phyloP scores from a whole-genome alignment of 2,888 invertebrate genomes.

The Dicyrtoma fusca region DNA sequence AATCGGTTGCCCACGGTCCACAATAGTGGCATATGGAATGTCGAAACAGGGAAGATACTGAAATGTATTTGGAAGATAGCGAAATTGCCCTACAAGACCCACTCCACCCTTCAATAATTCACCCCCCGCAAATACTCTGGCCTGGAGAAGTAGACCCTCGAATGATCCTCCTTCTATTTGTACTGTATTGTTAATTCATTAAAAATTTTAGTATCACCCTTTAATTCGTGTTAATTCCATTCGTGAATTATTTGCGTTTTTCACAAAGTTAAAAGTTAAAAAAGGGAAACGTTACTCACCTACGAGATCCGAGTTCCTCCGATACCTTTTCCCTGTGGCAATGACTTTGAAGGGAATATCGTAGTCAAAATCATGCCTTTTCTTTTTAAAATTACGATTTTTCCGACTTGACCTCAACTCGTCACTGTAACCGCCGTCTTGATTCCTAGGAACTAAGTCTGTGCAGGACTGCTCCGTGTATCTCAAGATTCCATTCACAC shows the following conservation, averaged over 20 bases:
- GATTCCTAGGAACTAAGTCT: conserved; percentile 49
- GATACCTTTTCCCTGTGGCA: conserved; percentile 48
- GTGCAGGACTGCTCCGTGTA: conserved; percentile 52
- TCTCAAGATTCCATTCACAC: conserved; percentile 7
- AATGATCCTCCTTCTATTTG: conserved; percentile 52
- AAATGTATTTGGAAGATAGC: conserved; percentile 44
- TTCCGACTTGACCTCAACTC: background rate
- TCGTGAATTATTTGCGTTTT: no score
- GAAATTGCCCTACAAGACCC: conserved; percentile 51
- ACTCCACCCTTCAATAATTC: conserved; percentile 42
- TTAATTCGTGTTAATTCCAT: no score
- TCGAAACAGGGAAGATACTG: conserved; percentile 50
- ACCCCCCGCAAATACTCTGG: conserved; percentile 41
- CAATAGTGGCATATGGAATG: conserved; percentile 47
- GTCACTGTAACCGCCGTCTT: conserved; percentile 25
- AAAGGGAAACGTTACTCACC: conserved; percentile 45
- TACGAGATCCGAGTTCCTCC: conserved; percentile 46
- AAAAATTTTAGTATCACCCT: no score
- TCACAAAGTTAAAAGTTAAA: no score
- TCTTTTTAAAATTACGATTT: conserved; percentile 27
- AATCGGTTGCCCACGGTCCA: conserved; percentile 49
- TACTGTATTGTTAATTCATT: conserved; percentile 35
- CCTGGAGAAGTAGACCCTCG: conserved; percentile 52
- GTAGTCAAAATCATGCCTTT: conserved; percentile 40
- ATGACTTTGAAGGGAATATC: conserved; percentile 47